These are phyloP conservation scores for Ophioninae sp. DNA, from an alignment of 2,888 invertebrate genomes.

Conservation along the genomic window DNA sequence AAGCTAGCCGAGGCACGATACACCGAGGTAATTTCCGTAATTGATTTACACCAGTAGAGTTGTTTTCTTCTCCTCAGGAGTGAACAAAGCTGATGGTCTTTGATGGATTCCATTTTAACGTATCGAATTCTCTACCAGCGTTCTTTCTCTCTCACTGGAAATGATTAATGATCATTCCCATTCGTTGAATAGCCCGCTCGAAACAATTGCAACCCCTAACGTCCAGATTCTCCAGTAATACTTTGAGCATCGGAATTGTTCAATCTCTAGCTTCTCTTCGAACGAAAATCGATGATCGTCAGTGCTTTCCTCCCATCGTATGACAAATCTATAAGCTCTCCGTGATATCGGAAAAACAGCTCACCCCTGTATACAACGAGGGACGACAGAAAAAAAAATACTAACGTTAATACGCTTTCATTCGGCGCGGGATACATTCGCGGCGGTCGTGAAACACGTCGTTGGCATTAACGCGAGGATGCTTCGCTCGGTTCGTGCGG, in stretches of 20 bases:
- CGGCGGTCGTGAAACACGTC: conserved; percentile 76
- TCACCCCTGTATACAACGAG: conserved; percentile 14
- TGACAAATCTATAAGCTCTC: conserved; percentile 59
- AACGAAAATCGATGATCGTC: conserved; percentile 43
- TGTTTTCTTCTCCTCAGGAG: background rate
- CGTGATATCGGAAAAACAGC: conserved; percentile 27
- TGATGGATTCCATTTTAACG: background rate
- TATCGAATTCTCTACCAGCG: background rate
- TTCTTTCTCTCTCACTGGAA: background rate
- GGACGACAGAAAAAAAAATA: conserved; percentile 56
- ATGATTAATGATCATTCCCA: conserved; percentile 55
- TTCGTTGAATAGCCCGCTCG: conserved; percentile 37
- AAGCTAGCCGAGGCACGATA: conserved; percentile 12
- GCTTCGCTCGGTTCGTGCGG: conserved; percentile 54
- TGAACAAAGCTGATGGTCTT: too few species aligned
- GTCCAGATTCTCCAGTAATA: conserved; percentile 50
- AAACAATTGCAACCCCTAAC: conserved; percentile 42
- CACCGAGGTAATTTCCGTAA: conserved; percentile 34
- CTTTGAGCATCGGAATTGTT: conserved; percentile 49
- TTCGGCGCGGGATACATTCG: conserved; percentile 70
- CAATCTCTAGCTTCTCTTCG: conserved; percentile 27
- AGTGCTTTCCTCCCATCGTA: conserved; percentile 42
- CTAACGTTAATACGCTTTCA: conserved; percentile 77
- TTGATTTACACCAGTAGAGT: conserved; percentile 26
- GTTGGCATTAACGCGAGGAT: conserved; percentile 73